Conservation (phyloP, 1,140 invertebrate species). For the Vollenhovia emeryi region DNA sequence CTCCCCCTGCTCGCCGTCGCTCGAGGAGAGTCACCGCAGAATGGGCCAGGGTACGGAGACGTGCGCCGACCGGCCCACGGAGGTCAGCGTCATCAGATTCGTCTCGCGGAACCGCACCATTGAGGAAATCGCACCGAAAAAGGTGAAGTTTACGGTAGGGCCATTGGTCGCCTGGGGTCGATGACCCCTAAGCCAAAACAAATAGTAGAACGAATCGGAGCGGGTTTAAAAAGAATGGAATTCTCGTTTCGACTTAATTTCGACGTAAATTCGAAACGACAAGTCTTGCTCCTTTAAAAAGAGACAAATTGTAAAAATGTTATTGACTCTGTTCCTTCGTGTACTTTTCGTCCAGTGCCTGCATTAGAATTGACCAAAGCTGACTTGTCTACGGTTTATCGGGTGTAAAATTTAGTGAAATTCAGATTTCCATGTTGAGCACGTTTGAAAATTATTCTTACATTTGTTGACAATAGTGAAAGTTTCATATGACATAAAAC, state of each 20-base stretch:
- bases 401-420: neutral
- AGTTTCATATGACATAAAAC: neutral
- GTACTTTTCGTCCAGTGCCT: neutral
- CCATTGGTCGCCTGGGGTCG: slow-evolving; percentile 74
- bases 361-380: neutral
- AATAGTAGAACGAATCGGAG: slow-evolving; percentile 59
- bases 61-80: slow-evolving; percentile 81
- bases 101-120: slow-evolving; percentile 84
- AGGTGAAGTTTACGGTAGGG: slow-evolving; percentile 75
- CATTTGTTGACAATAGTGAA: neutral
- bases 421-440: neutral
- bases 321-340: neutral
- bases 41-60: slow-evolving; percentile 84
- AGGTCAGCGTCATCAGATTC: slow-evolving; percentile 84
- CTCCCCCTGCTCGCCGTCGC: slow-evolving; percentile 16
- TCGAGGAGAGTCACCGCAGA: slow-evolving; percentile 22
- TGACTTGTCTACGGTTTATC: neutral
- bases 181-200: slow-evolving; percentile 84
- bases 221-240: neutral
- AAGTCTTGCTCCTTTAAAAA: neutral
- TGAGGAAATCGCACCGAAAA: slow-evolving; percentile 84
- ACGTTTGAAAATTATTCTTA: neutral
- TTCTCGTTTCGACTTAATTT: neutral
- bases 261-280: neutral
- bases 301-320: neutral